Evolutionary conservation across 2,113 vertebrate genomes (phyloP).

Genomic region (Lethenteron camtschaticum): DNA sequence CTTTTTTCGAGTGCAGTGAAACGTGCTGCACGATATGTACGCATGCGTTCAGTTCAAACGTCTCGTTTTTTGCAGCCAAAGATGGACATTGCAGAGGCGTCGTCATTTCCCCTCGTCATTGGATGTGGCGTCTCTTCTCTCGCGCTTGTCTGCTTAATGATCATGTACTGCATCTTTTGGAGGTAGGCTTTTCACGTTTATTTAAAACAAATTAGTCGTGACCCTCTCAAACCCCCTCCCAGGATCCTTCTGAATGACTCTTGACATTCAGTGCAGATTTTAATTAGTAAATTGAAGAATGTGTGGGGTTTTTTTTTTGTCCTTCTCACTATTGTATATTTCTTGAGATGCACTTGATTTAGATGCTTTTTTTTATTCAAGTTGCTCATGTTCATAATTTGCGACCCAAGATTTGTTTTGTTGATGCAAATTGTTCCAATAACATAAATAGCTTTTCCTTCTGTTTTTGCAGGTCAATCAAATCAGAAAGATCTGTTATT

Average conservation of each 20-base stretch:
- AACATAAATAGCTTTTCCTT: neutral
- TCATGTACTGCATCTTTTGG: constrained; percentile 4
- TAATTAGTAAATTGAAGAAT: no score
- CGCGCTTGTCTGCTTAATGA: neutral
- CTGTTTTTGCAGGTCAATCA: constrained; percentile 2
- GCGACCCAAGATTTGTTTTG: no score
- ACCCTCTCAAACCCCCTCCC: neutral
- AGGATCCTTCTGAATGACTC: no score
- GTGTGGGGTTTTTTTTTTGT: no score
- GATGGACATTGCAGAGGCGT: neutral
- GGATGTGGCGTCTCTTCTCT: constrained; percentile 3
- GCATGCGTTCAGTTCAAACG: neutral
- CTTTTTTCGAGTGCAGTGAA: no score
- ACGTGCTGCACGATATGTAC: no score
- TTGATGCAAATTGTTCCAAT: neutral
- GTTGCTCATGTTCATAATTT: no score
- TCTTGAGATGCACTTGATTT: no score
- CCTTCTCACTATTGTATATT: no score
- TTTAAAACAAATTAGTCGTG: neutral
- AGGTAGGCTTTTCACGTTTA: neutral
- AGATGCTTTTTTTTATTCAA: no score
- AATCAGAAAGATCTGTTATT: constrained; percentile 4
- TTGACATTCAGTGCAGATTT: no score
- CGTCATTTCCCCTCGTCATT: constrained; percentile 1
- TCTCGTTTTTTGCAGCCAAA: neutral